Base-by-base conservation (phyloP, 2,888 invertebrate species). In the Hypomecis atomaria region DNA sequence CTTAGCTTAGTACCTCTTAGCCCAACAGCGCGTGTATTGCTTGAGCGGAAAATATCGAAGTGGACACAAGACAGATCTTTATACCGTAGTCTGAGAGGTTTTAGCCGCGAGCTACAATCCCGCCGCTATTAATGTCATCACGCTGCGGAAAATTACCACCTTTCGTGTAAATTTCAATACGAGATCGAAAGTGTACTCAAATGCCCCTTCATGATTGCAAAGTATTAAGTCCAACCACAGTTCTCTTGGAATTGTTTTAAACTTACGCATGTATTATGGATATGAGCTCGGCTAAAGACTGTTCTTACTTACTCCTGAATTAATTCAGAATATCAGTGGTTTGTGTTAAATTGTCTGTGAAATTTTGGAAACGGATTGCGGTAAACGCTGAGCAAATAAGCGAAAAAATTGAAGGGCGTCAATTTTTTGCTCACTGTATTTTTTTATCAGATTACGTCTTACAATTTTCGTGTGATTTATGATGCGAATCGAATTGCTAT, bases 111-210 rank as follows among this genome's bases (percentile, higher is more conserved):
- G 33, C 72, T 74, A 73, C 78, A 75, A 79, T 75, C 78, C 81
- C 65, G 77, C 72, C 67, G 79, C 85, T 82, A 89, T 92, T 92
- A 92, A 86, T 89, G 86, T 87, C 86, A 85, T 87, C 90, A 88
- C 78, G 74, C 78, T 71, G 81, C 89, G 89, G 87, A 91, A 92
- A 91, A 92, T 92, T 87, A 84, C 86, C 86, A 84, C 82, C 86
- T 88, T 88, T 86, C 86, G 85, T 86, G 84, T 86, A 86, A 87
- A 89, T 89, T 88, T 89, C 82, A 88, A 90, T 88, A 79, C 75
- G 75, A 85, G 75, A 89, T 87, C 84, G 84, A 89, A 86, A 87
- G 86, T 85, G 81, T 78, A 80, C 76, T 75, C 76, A 72, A 77
- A 75, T 78, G 74, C 79, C 70, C 74, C 77, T 82, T 83, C 84